Evolutionary conservation across 2,797 vertebrate species (phyloP).

Genomic region (Falco cherrug): DNA sequence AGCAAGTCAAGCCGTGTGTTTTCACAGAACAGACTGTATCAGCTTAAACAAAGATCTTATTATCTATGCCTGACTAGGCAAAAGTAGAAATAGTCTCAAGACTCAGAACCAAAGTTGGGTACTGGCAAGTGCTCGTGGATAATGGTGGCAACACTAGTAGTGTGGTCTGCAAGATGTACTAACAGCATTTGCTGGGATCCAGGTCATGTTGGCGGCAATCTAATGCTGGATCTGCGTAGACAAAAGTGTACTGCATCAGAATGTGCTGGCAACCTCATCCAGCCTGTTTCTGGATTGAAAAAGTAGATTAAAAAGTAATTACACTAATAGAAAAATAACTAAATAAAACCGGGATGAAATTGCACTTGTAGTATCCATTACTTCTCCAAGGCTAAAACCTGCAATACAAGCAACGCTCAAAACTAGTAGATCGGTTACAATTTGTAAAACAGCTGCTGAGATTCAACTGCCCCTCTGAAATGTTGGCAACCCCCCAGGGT

Average conservation of each 20-base stretch:
- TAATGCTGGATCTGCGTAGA: neutral
- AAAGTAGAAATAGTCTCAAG: slow-evolving; percentile 6
- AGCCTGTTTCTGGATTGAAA: neutral
- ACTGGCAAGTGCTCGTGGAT: neutral
- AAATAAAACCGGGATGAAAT: neutral
- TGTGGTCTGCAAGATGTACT: neutral
- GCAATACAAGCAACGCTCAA: neutral
- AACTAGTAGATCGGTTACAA: neutral
- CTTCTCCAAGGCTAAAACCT: neutral
- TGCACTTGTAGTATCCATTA: neutral
- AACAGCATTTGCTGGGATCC: neutral
- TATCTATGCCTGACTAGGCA: neutral
- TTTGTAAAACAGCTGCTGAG: neutral
- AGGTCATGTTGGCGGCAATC: neutral
- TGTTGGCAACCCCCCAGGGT: neutral
- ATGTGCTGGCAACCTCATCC: neutral
- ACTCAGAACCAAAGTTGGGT: neutral
- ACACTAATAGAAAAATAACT: neutral
- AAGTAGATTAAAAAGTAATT: neutral
- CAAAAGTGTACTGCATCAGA: neutral
- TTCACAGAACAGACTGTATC: neutral
- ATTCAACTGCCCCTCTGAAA: neutral
- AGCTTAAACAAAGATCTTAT: slow-evolving; percentile 19
- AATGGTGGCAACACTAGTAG: neutral
- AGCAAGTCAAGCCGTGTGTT: neutral